phyloP scores from a whole-genome alignment of 1,140 invertebrate species.

The Delia radicum region DNA sequence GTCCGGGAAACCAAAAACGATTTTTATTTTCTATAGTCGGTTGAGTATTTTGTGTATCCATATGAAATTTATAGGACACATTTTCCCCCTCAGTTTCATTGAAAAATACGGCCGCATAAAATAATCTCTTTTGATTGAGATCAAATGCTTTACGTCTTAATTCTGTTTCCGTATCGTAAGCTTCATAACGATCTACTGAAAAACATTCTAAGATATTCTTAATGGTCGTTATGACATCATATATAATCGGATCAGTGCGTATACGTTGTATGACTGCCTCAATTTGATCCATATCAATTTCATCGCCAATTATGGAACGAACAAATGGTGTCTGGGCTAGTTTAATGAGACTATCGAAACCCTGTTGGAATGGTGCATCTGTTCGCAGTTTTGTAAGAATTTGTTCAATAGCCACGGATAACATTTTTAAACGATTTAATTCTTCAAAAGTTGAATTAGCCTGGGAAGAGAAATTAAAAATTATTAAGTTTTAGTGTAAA shows the following conservation, averaged over 20 bases:
- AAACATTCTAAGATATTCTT: conserved; percentile 63
- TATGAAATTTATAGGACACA: conserved; percentile 63
- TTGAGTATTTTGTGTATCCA: conserved; percentile 69
- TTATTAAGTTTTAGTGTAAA: background rate
- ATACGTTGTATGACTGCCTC: conserved; percentile 38
- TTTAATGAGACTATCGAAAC: conserved; percentile 44
- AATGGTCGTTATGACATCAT: conserved; percentile 47
- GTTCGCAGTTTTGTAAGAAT: conserved; percentile 42
- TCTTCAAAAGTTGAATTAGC: conserved; percentile 63
- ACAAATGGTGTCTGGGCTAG: conserved; percentile 51
- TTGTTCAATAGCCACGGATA: conserved; percentile 33
- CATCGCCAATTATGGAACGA: conserved; percentile 43
- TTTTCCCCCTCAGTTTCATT: conserved; percentile 42
- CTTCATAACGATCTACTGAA: conserved; percentile 61
- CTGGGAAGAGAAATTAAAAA: conserved; percentile 38
- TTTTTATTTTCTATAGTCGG: conserved; percentile 62
- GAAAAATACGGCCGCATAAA: conserved; percentile 48
- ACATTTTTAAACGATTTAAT: conserved; percentile 57
- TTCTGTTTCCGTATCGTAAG: conserved; percentile 58
- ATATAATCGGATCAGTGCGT: conserved; percentile 42
- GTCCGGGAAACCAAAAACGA: conserved; percentile 68
- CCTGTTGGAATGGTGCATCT: conserved; percentile 41
- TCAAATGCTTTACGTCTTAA: conserved; percentile 59
- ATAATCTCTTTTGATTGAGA: conserved; percentile 56
- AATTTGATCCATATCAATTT: conserved; percentile 44